Base-by-base conservation (phyloP, 2,888 invertebrate species). In the Lepeophtheirus nordmannii region DNA sequence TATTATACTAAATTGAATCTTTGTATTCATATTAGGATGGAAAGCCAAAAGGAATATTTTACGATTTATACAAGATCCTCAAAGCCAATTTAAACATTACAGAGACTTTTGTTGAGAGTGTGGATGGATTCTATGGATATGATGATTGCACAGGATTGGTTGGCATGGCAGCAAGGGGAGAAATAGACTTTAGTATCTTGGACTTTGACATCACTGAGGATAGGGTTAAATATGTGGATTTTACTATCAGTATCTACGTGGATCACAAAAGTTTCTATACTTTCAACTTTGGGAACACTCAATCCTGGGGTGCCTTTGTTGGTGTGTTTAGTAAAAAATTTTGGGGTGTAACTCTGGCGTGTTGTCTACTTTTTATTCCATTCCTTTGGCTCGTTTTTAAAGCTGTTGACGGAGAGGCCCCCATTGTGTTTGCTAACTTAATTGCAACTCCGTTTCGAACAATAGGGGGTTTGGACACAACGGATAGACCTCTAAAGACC, bases 301-400 rank as follows among this genome's bases (percentile, higher is more conserved):
- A 60, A 17, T 23, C 62, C 14, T 62, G 62, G 62, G 40, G 38
- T 10, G 40, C 62, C 1, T 62, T 62, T 38, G 40, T 39, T 1
- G 62, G 40, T 9, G 62, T 62, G 7, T 62, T 62, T 17, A 39
- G 20, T 12, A 41, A 39, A 5, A 23, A 38, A 9, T 62, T 62
- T 62, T 62, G 62, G 62, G 39, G 7, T 39, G 62, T 39, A 30
- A 39, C 39, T 11, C 38, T 20, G 1, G 1, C 20, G 1, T 20
- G 38, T 3, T 17, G 30, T 40, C 14, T 62, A 10, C 20, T 37
- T 1, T 20, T 40, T 20, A 62, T 40, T 40, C 20, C 40, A n/a
- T 20, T 40, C 10, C 40, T 62, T 40, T 62, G 40, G 20, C 14
- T 62, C 39, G n/a, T 41, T 17, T 62, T 62, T 40, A 37, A 20